phyloP scores from a whole-genome alignment of 2,113 vertebrate species.

The Aphyosemion australe region DNA sequence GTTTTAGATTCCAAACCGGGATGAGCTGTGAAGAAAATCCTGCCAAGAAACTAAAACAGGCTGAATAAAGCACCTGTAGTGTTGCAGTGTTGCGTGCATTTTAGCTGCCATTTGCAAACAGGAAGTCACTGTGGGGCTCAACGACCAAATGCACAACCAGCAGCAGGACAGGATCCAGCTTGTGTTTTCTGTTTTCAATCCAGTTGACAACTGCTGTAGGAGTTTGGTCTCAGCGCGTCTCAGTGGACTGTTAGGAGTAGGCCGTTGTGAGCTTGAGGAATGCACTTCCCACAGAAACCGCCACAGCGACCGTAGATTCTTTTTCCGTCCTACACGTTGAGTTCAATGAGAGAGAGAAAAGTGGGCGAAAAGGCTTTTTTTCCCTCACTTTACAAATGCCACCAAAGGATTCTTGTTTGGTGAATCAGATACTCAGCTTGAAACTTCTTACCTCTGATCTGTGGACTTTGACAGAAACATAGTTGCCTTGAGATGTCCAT shows the following conservation, averaged over 20 bases:
- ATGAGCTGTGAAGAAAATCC: too few species aligned
- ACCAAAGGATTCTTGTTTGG: conserved; percentile 48
- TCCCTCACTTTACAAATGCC: conserved; percentile 46
- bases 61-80: conserved; percentile 28
- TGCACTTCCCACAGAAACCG: conserved; percentile 95
- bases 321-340: conserved; percentile 85
- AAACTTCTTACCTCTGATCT: conserved; percentile 85
- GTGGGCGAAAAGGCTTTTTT: conserved; percentile 51
- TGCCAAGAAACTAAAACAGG: conserved; percentile 7
- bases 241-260: conserved; percentile 87
- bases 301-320: conserved; percentile 95
- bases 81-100: conserved; percentile 14
- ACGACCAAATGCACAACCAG: conserved; percentile 20
- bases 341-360: conserved; percentile 40
- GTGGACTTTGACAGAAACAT: conserved; percentile 88
- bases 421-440: conserved; percentile 40
- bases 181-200: conserved; percentile 18
- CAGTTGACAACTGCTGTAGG: conserved; percentile 32
- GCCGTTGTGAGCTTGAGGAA: conserved; percentile 84
- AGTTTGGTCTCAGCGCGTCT: conserved; percentile 52
- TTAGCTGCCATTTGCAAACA: conserved; percentile 65
- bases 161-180: conserved; percentile 6
- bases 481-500: conserved; percentile 93
- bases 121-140: conserved; percentile 32
- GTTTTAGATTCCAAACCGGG: too few species aligned